A percentile compares a stretch with the other conserved stretches of the same genome.
Evolutionary conservation across 2,797 vertebrate genomes (phyloP).

Genomic region (Erithacus rubecula): DNA sequence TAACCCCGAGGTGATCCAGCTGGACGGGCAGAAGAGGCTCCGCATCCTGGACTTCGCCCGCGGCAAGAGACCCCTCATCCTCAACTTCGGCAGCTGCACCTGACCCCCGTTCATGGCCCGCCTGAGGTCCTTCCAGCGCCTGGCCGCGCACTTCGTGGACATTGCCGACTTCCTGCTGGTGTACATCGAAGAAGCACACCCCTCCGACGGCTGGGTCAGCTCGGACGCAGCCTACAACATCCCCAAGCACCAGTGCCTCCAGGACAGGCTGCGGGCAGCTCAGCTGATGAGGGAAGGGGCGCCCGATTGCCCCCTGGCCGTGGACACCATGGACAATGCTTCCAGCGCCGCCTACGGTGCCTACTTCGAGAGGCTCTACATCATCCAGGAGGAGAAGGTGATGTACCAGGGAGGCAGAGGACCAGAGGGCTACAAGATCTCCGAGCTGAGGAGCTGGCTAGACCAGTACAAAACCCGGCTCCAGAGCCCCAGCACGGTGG

Average conservation of each 20-base stretch:
- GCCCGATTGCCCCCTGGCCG: constrained; percentile 88
- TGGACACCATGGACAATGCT: constrained; percentile 95
- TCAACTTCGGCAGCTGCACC: constrained; percentile 98
- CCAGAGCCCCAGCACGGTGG: constrained; percentile 71
- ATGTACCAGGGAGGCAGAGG: constrained; percentile 94
- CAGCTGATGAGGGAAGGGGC: constrained; percentile 85
- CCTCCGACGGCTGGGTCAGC: constrained; percentile 97
- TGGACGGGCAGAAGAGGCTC: constrained; percentile 80
- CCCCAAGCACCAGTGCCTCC: constrained; percentile 92
- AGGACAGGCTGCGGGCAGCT: constrained; percentile 91
- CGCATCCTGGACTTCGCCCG: constrained; percentile 90
- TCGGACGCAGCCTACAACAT: constrained; percentile 94
- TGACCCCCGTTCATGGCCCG: constrained; percentile 99
- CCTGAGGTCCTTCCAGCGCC: constrained; percentile 90
- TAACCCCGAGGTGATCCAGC: constrained; percentile 92
- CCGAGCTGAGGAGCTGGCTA: constrained; percentile 91
- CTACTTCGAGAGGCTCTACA: constrained; percentile 96
- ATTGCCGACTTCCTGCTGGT: constrained; percentile 95
- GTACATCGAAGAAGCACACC: constrained; percentile 98
- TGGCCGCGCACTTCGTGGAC: constrained; percentile 89
- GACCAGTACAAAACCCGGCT: constrained; percentile 84
- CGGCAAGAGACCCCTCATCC: constrained; percentile 88
- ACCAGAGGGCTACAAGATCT: constrained; percentile 95
- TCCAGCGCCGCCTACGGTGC: constrained; percentile 96
- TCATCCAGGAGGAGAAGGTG: constrained; percentile 87